These are phyloP conservation scores for Tapirus terrestris DNA, from an alignment of 2,113 vertebrate species.

Conservation along the genomic window DNA sequence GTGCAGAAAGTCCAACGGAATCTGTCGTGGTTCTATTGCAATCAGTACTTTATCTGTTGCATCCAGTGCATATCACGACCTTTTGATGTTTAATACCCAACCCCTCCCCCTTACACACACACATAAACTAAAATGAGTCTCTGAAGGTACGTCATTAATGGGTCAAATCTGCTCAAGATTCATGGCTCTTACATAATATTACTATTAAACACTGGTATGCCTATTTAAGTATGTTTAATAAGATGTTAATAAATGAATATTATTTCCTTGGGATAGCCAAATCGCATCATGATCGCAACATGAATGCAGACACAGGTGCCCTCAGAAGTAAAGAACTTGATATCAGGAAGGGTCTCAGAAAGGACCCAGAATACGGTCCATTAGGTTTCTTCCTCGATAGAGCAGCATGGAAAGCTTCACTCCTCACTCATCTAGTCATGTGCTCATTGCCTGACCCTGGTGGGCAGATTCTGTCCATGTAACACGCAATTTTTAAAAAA, in stretches of 20 bases:
- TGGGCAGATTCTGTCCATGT: neutral
- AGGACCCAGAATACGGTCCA: neutral
- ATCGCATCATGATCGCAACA: neutral
- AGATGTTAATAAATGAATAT: neutral
- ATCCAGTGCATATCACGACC: neutral
- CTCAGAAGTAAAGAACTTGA: neutral
- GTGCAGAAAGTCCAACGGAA: neutral
- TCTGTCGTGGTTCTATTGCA: neutral
- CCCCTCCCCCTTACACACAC: neutral
- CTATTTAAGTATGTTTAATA: slow-evolving; percentile 6
- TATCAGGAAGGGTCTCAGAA: neutral
- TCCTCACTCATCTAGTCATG: neutral
- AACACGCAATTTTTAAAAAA: neutral
- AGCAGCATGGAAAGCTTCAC: neutral
- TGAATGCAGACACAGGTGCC: neutral
- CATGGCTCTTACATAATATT: neutral
- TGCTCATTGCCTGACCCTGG: neutral
- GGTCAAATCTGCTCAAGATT: neutral
- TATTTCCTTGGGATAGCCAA: neutral
- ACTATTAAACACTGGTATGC: neutral
- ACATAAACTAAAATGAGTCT: neutral
- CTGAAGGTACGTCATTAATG: neutral
- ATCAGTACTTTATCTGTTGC: neutral
- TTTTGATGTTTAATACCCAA: neutral
- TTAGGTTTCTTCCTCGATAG: neutral